Evolutionary conservation across 2,888 invertebrate species (phyloP).

Genomic region (Mimachlamys varia): DNA sequence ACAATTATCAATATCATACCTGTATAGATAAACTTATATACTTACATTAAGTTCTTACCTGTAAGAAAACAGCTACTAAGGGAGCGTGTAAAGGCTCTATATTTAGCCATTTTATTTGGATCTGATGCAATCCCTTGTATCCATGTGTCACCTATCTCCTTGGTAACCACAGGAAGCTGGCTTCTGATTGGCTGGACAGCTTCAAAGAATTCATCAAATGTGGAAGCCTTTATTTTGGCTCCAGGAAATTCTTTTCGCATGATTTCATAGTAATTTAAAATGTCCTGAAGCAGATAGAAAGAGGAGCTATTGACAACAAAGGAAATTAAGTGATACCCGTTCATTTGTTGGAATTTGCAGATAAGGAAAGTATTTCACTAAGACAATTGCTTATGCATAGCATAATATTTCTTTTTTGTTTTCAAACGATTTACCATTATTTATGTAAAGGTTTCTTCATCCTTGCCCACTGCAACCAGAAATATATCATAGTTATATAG

Average conservation of each 20-base stretch:
- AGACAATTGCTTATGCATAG: too few relatives aligned
- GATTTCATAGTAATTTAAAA: constrained; percentile 73
- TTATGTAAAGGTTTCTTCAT: too few relatives aligned
- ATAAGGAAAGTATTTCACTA: too few relatives aligned
- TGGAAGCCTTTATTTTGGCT: constrained; percentile 71
- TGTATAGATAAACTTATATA: neutral
- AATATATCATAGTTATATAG: too few relatives aligned
- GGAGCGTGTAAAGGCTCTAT: constrained; percentile 61
- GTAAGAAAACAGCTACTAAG: constrained; percentile 59
- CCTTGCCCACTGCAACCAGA: too few relatives aligned
- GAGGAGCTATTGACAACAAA: too few relatives aligned
- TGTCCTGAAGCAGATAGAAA: constrained; percentile 64
- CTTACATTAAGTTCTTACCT: constrained; percentile 52
- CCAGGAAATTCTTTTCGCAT: constrained; percentile 72
- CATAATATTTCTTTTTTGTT: too few relatives aligned
- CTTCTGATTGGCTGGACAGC: constrained; percentile 62
- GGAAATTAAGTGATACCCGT: too few relatives aligned
- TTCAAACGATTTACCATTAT: too few relatives aligned
- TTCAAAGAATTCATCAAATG: constrained; percentile 72
- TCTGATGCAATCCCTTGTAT: constrained; percentile 77
- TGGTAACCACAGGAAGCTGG: constrained; percentile 63
- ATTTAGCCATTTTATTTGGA: constrained; percentile 73
- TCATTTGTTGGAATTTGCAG: too few relatives aligned
- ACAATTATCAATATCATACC: neutral
- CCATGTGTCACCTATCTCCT: constrained; percentile 78